A percentile compares a stretch with the other conserved stretches of the same genome.
Evolutionary conservation across 2,113 vertebrate genomes (phyloP).

Genomic region (Eonycteris spelaea): DNA sequence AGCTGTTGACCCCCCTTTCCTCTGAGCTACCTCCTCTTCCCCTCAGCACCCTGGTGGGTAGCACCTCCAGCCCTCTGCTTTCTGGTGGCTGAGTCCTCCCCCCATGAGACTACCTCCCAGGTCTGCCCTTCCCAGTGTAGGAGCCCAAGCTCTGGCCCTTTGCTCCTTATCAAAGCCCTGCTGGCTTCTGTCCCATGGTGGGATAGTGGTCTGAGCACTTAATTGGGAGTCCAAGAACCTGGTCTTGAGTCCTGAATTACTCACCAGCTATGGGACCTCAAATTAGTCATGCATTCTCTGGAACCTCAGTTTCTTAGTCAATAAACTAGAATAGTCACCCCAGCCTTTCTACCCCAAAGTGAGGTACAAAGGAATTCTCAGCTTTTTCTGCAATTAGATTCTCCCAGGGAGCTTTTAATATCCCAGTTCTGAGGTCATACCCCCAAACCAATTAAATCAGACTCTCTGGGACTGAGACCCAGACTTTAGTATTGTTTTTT

Average conservation of each 20-base stretch:
- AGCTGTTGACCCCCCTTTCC: background rate
- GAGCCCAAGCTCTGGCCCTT: background rate
- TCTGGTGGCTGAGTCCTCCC: background rate
- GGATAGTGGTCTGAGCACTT: background rate
- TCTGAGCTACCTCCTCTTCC: background rate
- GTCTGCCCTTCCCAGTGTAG: background rate
- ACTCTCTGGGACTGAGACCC: conserved; percentile 2
- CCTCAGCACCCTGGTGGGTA: background rate
- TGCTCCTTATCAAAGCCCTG: background rate
- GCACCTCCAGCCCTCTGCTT: background rate
- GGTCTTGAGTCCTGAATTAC: background rate
- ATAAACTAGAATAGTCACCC: background rate
- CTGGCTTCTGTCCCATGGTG: background rate
- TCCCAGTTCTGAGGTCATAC: background rate
- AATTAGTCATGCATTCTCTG: background rate
- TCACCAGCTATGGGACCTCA: background rate
- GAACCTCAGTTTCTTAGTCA: background rate
- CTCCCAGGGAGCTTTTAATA: background rate
- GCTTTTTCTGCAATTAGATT: conserved; percentile 3
- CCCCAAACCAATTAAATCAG: background rate
- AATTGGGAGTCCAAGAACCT: background rate
- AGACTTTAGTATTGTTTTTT: background rate
- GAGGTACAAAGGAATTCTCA: background rate
- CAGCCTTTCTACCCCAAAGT: background rate
- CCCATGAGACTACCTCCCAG: too few species aligned